phyloP scores from a whole-genome alignment of 1,140 invertebrate species.

The Alviniconcha marisindica region DNA sequence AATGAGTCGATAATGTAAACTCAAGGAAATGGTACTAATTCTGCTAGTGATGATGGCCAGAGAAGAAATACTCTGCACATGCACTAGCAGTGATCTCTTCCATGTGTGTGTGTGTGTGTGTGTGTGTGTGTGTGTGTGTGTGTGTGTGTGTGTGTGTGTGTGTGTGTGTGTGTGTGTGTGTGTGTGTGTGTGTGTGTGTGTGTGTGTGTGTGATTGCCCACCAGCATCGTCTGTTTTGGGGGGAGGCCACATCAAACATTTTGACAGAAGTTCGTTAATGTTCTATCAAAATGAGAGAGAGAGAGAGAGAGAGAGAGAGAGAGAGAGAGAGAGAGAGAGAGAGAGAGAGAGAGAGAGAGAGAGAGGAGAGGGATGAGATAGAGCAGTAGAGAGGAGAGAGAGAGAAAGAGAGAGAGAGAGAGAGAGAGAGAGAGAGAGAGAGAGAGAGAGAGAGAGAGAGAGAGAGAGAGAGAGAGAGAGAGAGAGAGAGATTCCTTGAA shows the following conservation, averaged over 20 bases:
- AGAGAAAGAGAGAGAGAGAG: background rate
- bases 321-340: background rate
- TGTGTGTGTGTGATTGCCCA: background rate
- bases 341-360: background rate
- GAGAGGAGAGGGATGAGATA: constrained; percentile 8
- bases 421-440: no score
- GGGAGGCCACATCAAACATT: no score
- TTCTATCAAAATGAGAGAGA: no score
- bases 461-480: constrained; percentile 6
- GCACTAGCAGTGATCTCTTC: background rate
- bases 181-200: constrained; percentile 29
- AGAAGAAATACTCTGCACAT: no score
- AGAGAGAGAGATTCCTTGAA: constrained; percentile 1
- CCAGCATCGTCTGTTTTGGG: no score
- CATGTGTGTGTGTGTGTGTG: constrained; percentile 25
- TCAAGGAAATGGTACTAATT: no score
- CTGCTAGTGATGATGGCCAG: no score
- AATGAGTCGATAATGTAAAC: no score
- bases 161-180: constrained; percentile 20
- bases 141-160: constrained; percentile 18
- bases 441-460: constrained; percentile 18
- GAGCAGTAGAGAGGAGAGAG: constrained; percentile 24
- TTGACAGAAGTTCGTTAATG: no score
- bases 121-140: constrained; percentile 31
- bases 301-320: constrained; percentile 21